Percentiles rank a stretch among this genome's conserved stretches.
Conservation (phyloP, 2,797 vertebrate genomes). For the Propithecus perrieri region DNA sequence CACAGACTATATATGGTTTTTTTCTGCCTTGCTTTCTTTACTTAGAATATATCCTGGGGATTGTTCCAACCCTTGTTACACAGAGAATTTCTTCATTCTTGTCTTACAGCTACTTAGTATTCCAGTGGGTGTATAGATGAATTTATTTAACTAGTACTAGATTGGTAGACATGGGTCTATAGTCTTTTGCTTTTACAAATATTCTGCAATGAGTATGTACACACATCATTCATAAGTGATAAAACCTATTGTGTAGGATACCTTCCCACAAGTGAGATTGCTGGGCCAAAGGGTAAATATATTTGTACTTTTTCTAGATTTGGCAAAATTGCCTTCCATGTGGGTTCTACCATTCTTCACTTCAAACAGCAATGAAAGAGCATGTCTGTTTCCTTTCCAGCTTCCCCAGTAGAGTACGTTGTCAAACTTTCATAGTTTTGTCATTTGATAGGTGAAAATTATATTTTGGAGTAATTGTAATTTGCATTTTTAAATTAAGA, state of each 20-base stretch:
- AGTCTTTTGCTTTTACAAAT: neutral
- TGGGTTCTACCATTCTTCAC: neutral
- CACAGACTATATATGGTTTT: neutral
- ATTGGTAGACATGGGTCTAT: neutral
- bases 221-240: neutral
- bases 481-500: conserved; percentile 9
- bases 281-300: neutral
- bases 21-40: neutral
- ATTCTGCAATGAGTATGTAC: neutral
- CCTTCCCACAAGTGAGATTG: neutral
- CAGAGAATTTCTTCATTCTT: neutral
- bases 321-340: neutral
- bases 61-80: neutral
- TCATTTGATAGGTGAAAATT: neutral
- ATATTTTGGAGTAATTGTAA: neutral
- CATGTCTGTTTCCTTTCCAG: neutral
- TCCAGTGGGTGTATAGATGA: neutral
- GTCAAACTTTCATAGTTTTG: neutral
- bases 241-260: neutral
- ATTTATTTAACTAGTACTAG: neutral
- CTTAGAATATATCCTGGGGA: neutral
- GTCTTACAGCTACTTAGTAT: neutral
- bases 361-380: neutral
- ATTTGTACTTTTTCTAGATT: neutral
- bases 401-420: neutral